These are phyloP conservation scores for Erannis defoliaria DNA, from an alignment of 2,888 invertebrate species.

Conservation along the genomic window DNA sequence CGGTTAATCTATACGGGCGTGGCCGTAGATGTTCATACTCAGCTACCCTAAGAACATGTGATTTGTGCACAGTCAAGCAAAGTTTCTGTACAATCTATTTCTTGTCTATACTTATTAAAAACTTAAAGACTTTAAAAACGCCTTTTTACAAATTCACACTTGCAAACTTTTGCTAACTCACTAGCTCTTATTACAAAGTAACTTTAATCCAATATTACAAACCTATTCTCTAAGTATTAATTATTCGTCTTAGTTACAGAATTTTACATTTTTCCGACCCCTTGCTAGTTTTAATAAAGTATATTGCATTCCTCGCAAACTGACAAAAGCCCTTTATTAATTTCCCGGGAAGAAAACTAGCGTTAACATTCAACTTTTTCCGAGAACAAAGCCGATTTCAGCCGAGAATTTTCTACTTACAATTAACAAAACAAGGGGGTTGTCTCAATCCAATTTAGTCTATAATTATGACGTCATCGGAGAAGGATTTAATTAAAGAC, in stretches of 20 bases:
- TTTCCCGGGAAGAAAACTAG: constrained; percentile 14
- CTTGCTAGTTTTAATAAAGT: constrained; percentile 8
- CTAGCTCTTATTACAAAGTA: not conserved
- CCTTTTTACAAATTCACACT: no score
- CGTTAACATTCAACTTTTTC: constrained; percentile 18
- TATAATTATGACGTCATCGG: constrained; percentile 86
- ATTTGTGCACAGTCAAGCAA: no score
- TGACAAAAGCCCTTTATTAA: constrained; percentile 27
- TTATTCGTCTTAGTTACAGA: not conserved
- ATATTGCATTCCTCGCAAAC: constrained; percentile 27
- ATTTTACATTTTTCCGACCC: not conserved
- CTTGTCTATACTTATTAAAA: no score
- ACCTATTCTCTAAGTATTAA: not conserved
- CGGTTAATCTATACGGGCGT: no score
- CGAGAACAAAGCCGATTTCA: constrained; percentile 26
- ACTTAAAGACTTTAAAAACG: no score
- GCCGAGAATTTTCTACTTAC: constrained; percentile 62
- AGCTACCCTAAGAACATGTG: no score
- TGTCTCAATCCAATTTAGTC: constrained; percentile 81
- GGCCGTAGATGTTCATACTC: no score
- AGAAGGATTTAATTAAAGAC: constrained; percentile 86
- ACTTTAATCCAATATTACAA: not conserved
- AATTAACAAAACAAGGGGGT: constrained; percentile 79
- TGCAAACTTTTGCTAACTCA: no score
- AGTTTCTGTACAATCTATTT: no score